Percentiles rank a stretch among this genome's conserved stretches.
Evolutionary conservation across 1,140 invertebrate species (phyloP).

Genomic region (Eurosta solidaginis): DNA sequence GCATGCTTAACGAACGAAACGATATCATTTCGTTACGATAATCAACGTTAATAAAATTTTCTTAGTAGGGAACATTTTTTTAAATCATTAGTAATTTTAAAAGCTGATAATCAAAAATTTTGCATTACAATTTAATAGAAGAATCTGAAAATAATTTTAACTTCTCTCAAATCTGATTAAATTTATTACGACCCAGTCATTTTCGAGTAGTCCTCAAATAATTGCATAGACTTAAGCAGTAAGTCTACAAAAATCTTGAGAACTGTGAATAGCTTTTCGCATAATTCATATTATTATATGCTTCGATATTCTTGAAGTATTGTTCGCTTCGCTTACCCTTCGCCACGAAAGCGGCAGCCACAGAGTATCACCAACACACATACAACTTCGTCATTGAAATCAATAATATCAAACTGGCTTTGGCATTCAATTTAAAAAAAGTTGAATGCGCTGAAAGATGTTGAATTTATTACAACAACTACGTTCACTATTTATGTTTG

Average conservation of each 20-base stretch:
- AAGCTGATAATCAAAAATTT: no score
- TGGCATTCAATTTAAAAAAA: slow-evolving; percentile 16
- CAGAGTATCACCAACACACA: not conserved
- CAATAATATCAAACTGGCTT: slow-evolving; percentile 17
- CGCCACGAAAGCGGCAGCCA: not conserved
- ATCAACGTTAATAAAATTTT: no score
- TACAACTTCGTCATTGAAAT: slow-evolving; percentile 1
- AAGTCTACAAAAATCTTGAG: not conserved
- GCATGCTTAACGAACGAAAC: no score
- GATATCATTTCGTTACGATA: no score
- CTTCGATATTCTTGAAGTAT: not conserved
- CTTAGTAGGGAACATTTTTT: no score
- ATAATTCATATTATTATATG: not conserved
- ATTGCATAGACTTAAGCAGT: not conserved
- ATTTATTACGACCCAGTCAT: not conserved
- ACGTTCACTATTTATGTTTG: no score
- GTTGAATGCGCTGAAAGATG: not conserved
- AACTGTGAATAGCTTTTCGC: not conserved
- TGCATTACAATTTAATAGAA: no score
- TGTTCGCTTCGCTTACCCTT: not conserved
- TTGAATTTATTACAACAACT: not conserved
- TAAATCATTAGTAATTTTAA: no score
- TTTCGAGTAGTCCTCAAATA: not conserved
- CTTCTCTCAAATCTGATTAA: no score
- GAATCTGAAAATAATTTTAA: no score